Conservation (phyloP, 2,888 invertebrate genomes). For the Euphydryas editha region DNA sequence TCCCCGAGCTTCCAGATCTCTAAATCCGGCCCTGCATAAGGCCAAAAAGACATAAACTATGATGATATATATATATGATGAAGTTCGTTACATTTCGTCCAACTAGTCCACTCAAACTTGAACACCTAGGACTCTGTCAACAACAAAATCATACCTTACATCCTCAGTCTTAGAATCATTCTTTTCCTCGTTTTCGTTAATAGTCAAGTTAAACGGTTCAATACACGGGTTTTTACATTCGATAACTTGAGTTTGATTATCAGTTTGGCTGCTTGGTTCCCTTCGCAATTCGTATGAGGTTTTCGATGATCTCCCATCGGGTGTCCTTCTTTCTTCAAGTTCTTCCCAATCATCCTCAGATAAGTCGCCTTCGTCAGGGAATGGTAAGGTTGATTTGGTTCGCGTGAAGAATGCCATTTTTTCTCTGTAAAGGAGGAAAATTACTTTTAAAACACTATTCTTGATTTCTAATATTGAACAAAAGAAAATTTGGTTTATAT, state of each 20-base stretch:
- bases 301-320: constrained; percentile 76
- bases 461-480: background rate
- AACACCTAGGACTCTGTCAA: constrained; percentile 92
- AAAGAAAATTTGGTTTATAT: too few species aligned
- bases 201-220: constrained; percentile 50
- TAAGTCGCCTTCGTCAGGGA: constrained; percentile 84
- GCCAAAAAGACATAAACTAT: too few species aligned
- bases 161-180: constrained; percentile 69
- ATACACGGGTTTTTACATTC: constrained; percentile 65
- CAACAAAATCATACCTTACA: constrained; percentile 90
- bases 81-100: background rate
- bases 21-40: too few species aligned
- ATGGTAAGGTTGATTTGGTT: constrained; percentile 89
- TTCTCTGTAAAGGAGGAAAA: constrained; percentile 87
- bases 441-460: background rate
- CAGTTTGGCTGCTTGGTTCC: constrained; percentile 41
- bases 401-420: constrained; percentile 98
- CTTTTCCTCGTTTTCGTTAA: constrained; percentile 57
- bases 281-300: constrained; percentile 71
- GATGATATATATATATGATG: background rate
- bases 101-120: constrained; percentile 85
- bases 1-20: too few species aligned
- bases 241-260: constrained; percentile 50
- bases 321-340: constrained; percentile 71
- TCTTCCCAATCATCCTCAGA: constrained; percentile 81